Conservation (phyloP, 2,797 vertebrate species). For the Sebastes jordani region DNA sequence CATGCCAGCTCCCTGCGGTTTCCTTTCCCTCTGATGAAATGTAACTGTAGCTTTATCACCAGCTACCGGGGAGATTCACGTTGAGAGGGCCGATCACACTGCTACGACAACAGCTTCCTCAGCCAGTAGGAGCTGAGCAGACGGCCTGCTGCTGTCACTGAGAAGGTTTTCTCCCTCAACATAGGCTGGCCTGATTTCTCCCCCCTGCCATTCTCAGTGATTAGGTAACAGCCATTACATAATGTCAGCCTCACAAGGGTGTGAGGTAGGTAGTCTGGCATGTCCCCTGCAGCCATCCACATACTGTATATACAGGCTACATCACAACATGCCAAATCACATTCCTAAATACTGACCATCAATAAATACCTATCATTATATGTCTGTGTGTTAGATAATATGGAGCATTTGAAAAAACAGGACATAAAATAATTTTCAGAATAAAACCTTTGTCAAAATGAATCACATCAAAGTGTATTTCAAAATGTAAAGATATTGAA, state of each 20-base stretch:
- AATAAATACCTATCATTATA: neutral
- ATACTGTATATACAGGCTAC: neutral
- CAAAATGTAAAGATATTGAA: neutral
- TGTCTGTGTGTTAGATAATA: neutral
- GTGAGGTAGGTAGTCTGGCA: slow-evolving; percentile 55
- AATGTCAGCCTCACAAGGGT: slow-evolving; percentile 67
- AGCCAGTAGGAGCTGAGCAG: slow-evolving; percentile 44
- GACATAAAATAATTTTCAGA: neutral
- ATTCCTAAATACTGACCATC: neutral
- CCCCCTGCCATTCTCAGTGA: slow-evolving; percentile 54
- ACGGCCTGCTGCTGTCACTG: slow-evolving; percentile 20
- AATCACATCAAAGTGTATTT: neutral
- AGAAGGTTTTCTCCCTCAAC: slow-evolving; percentile 22
- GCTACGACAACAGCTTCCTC: neutral
- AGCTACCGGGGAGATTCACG: neutral
- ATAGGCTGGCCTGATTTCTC: slow-evolving; percentile 74
- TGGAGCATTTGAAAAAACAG: neutral
- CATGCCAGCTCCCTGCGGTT: neutral
- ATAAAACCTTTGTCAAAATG: neutral
- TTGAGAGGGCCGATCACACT: slow-evolving; percentile 33
- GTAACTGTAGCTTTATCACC: neutral
- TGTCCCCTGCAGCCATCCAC: slow-evolving; percentile 27
- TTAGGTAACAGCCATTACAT: slow-evolving; percentile 82
- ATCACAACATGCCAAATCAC: neutral
- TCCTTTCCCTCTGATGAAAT: neutral